These are phyloP conservation scores for Lagodon rhomboides DNA, from an alignment of 2,797 vertebrate species.

Conservation along the genomic window DNA sequence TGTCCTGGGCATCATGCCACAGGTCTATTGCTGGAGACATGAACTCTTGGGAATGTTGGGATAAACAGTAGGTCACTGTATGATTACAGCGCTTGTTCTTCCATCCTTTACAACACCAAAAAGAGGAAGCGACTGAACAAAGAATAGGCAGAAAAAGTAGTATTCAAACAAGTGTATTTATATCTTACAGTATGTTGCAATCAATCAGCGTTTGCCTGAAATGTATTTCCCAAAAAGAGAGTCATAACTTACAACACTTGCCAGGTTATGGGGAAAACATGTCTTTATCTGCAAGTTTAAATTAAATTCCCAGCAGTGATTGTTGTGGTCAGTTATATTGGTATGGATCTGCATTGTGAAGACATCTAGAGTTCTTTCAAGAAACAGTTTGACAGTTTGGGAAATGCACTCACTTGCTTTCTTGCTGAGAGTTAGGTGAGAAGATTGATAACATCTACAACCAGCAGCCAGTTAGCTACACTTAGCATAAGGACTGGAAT, in stretches of 20 bases:
- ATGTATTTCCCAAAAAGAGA: neutral
- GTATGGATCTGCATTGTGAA: neutral
- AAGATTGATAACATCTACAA: neutral
- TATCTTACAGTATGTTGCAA: neutral
- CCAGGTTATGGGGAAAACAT: neutral
- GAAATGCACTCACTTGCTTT: neutral
- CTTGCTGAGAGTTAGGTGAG: too few relatives aligned
- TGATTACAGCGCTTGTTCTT: slow-evolving; percentile 64
- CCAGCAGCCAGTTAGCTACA: neutral
- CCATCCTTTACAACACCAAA: slow-evolving; percentile 43
- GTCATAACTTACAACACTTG: neutral
- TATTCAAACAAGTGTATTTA: slow-evolving; percentile 15
- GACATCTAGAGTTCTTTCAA: neutral
- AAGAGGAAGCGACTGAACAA: slow-evolving; percentile 13
- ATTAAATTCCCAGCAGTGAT: neutral
- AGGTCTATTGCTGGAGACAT: slow-evolving; percentile 84
- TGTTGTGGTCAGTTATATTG: neutral
- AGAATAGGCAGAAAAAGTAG: neutral
- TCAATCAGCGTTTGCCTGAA: neutral
- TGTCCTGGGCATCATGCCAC: slow-evolving; percentile 82
- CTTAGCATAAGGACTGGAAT: neutral
- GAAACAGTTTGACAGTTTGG: neutral
- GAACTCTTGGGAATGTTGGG: slow-evolving; percentile 81
- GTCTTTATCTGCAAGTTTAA: neutral
- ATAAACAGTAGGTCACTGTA: slow-evolving; percentile 78